phyloP scores from a whole-genome alignment of 2,888 invertebrate genomes.

The Ellobium chinense region DNA sequence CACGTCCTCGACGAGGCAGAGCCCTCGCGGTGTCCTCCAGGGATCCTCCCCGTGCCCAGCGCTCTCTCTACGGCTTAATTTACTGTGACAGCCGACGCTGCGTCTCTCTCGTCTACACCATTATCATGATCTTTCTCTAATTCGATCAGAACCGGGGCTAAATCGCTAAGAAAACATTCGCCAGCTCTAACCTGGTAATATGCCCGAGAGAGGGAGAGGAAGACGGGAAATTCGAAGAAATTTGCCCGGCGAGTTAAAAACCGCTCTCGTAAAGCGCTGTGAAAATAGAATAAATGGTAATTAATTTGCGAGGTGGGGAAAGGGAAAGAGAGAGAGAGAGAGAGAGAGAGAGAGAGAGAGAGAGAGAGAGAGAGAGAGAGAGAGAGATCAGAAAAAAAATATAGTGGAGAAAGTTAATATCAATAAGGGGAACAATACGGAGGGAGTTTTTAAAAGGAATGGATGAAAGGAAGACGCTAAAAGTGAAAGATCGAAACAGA shows the following conservation, averaged over 20 bases:
- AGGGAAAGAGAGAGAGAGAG: not conserved
- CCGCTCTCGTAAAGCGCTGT: not conserved
- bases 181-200: not conserved
- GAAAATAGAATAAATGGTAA: not conserved
- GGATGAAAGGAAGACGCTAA: not conserved
- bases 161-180: constrained; percentile 19
- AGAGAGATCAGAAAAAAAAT: not conserved
- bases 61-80: constrained; percentile 20
- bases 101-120: constrained; percentile 27
- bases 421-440: not conserved
- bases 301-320: not conserved
- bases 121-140: constrained; percentile 27
- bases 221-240: not conserved
- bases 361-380: constrained; percentile 10
- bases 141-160: constrained; percentile 20
- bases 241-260: not conserved
- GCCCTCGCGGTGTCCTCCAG: not conserved
- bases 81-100: constrained; percentile 25
- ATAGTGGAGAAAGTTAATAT: not conserved
- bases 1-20: not conserved
- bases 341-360: not conserved
- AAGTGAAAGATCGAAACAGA: not conserved
- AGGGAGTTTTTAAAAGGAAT: too few relatives aligned
- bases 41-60: not conserved
- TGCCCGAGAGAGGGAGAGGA: not conserved